These are phyloP conservation scores for Morpho deidamia DNA, from an alignment of 2,888 invertebrate species.

Conservation along the genomic window DNA sequence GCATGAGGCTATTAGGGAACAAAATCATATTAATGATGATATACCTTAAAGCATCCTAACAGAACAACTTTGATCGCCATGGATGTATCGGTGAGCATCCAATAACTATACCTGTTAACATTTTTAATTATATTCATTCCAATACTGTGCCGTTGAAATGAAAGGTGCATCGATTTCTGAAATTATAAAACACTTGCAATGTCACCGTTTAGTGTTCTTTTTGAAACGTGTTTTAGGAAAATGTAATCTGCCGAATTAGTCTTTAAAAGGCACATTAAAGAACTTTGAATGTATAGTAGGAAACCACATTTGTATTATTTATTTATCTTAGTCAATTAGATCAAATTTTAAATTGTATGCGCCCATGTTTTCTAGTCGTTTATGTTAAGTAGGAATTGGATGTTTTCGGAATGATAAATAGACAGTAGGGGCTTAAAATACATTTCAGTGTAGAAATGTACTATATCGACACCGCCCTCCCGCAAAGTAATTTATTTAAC, in stretches of 20 bases:
- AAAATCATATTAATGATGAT: too few relatives aligned
- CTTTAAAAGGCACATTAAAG: slow-evolving; percentile 51
- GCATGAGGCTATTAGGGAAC: neutral
- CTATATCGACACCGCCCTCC: too few relatives aligned
- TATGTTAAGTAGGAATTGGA: too few relatives aligned
- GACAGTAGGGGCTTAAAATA: too few relatives aligned
- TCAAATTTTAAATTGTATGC: neutral
- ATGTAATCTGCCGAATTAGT: slow-evolving; percentile 70
- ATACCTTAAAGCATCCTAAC: neutral
- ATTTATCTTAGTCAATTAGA: neutral
- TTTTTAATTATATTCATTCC: neutral
- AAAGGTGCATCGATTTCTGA: neutral
- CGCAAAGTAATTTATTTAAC: too few relatives aligned
- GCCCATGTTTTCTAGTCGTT: neutral
- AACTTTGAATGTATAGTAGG: slow-evolving; percentile 36
- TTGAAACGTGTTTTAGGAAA: slow-evolving; percentile 47
- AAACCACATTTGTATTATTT: slow-evolving; percentile 25
- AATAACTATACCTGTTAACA: neutral
- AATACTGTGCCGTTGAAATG: neutral
- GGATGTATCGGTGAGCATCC: neutral
- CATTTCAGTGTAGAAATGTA: too few relatives aligned
- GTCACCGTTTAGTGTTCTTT: slow-evolving; percentile 68
- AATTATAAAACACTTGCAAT: slow-evolving; percentile 8
- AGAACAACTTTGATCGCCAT: neutral
- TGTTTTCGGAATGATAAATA: too few relatives aligned